A percentile compares a stretch with the other conserved stretches of the same genome.
These are phyloP conservation scores for Gila robusta DNA, from an alignment of 2,797 vertebrate genomes.

Conservation along the genomic window DNA sequence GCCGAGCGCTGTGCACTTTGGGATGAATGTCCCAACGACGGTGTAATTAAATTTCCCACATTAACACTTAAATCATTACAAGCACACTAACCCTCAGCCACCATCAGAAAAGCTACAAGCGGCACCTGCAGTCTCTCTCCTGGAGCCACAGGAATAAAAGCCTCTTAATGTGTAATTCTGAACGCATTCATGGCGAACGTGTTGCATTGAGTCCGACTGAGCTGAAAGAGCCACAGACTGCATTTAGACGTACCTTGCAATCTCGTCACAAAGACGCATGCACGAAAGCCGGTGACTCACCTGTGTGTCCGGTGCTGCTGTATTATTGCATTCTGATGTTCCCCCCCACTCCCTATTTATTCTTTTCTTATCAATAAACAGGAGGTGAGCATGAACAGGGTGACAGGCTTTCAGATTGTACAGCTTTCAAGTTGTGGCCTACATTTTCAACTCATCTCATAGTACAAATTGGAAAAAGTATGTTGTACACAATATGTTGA, in stretches of 20 bases:
- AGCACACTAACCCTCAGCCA: conserved; percentile 40
- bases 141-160: neutral
- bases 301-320: neutral
- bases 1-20: neutral
- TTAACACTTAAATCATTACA: conserved; percentile 71
- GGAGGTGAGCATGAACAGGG: neutral
- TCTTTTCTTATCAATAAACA: conserved; percentile 8
- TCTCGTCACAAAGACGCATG: neutral
- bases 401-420: neutral
- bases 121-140: conserved; percentile 10
- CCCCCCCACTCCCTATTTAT: neutral
- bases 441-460: conserved; percentile 1
- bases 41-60: conserved; percentile 42
- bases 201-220: neutral
- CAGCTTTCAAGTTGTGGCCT: conserved; percentile 21
- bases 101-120: conserved; percentile 17
- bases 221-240: neutral
- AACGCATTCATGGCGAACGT: neutral
- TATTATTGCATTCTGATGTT: neutral
- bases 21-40: neutral
- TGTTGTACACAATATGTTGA: conserved; percentile 14
- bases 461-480: conserved; percentile 16
- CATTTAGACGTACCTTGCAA: neutral
- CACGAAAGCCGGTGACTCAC: conserved; percentile 1
- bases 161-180: conserved; percentile 23